Evolutionary conservation across 2,113 vertebrate genomes (phyloP), one percentile per base, ranked within the genome.

Genomic region (Clarias macrocephalus): DNA sequence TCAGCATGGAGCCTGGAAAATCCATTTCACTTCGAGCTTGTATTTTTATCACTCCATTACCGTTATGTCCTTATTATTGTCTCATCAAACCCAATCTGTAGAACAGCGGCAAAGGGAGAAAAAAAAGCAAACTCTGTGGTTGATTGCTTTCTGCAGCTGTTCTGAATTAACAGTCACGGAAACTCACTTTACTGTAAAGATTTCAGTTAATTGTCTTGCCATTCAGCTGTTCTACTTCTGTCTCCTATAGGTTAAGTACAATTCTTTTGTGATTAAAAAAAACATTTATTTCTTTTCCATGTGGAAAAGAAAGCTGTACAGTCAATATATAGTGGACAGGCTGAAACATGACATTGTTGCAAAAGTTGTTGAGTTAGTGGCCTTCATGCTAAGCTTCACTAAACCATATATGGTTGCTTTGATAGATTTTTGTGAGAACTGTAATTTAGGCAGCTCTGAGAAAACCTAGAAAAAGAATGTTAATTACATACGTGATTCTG

Each of bases 41-140:
- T 85, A 30, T 62, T 85, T 77, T 85, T 77, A 77, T 85, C 72
- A 65, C 72, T 28, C 65, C 68, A 76, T 85, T 77, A 77, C 16
- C 59, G 9, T 85, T 77, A 76, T 62, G 25, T 77, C 37, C 28
- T 72, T 63, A 85, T 85, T 62, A 77, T 85, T 25, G 2, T 85
- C 70, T 62, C 83, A 77, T 77, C 75, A 77, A 19, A 60, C 37
- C 56, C 52, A 60, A 48, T 62, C 33, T 85, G 70, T 10, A 21
- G 57, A 76, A 63, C 72, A 77, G 57, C 57, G 63, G 37, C 70
- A 12, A 63, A 37, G 21, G 25, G 16, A 15, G 16, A 18, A 63
- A 52, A 76, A 75, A 85, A 42, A 62, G 16, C 48, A 5, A 23
- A 30, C 82, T 83, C 48, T 19, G 28, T 70, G 48, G 23, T 56